Evolutionary conservation across 2,888 invertebrate genomes (phyloP).

Genomic region (Macropis europaea): DNA sequence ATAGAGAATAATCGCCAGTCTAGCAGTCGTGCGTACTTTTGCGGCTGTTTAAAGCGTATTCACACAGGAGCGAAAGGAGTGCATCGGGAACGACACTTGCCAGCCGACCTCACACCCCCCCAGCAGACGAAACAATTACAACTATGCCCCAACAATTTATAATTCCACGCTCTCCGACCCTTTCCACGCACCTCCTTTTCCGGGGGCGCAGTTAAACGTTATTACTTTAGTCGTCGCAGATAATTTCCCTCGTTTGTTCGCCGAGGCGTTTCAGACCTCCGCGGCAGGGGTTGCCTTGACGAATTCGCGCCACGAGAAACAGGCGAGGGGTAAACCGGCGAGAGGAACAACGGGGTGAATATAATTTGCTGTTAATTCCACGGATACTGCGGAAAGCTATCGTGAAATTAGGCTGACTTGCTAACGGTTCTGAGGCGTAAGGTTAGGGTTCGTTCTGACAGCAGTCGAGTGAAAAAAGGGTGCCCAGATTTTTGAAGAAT

Average conservation of each 20-base stretch:
- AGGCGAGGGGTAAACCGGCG: not conserved
- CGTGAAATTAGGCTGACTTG: not conserved
- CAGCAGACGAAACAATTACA: conserved; percentile 71
- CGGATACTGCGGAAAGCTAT: conserved; percentile 16
- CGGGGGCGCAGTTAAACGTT: conserved; percentile 68
- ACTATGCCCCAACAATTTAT: conserved; percentile 76
- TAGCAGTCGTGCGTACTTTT: not conserved
- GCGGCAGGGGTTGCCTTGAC: conserved; percentile 12
- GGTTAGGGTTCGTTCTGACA: too few species aligned
- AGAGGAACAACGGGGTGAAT: not conserved
- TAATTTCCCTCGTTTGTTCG: conserved; percentile 76
- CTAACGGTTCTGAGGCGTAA: not conserved
- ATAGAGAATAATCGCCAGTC: not conserved
- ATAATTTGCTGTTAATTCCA: conserved; percentile 45
- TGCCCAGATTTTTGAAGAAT: too few species aligned
- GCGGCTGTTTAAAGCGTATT: conserved; percentile 6
- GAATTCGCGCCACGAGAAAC: conserved; percentile 24
- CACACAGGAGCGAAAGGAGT: not conserved
- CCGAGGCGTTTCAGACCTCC: conserved; percentile 25
- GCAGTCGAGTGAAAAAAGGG: too few species aligned
- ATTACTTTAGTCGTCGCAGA: conserved; percentile 74
- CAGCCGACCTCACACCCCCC: not conserved
- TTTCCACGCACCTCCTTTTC: conserved; percentile 33
- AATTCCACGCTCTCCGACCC: conserved; percentile 60
- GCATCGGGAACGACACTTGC: conserved; percentile 3